Conservation (phyloP, 2,113 vertebrate genomes). For the Ranitomeya variabilis region DNA sequence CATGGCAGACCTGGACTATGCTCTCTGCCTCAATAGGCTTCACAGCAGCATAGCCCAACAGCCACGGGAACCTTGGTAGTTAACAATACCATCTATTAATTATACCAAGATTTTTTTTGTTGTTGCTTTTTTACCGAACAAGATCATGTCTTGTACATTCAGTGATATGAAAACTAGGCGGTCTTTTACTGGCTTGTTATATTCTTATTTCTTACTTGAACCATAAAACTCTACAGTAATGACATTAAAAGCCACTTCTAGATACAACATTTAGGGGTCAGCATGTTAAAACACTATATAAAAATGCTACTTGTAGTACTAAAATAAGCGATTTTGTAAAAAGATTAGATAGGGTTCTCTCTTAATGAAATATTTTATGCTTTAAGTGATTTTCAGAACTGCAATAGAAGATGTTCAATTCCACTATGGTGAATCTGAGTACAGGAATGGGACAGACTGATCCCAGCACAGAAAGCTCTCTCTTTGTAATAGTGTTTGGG, state of each 20-base stretch:
- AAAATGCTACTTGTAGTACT: background rate
- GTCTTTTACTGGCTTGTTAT: background rate
- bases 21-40: background rate
- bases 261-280: background rate
- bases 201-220: background rate
- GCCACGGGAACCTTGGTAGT: background rate
- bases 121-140: background rate
- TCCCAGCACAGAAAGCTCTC: background rate
- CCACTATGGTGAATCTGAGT: background rate
- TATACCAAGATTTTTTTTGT: background rate
- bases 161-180: background rate
- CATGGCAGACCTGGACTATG: background rate
- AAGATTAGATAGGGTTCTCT: background rate
- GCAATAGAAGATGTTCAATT: background rate
- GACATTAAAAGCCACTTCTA: background rate
- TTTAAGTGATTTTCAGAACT: background rate
- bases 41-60: background rate
- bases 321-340: background rate
- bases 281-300: background rate
- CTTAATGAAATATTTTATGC: background rate
- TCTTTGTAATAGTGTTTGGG: background rate
- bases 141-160: background rate
- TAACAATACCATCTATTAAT: background rate
- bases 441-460: background rate
- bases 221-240: background rate